Evolutionary conservation across 2,113 vertebrate genomes (phyloP), one percentile per base, ranked within the genome.

Genomic region (Nothocercus julius): DNA sequence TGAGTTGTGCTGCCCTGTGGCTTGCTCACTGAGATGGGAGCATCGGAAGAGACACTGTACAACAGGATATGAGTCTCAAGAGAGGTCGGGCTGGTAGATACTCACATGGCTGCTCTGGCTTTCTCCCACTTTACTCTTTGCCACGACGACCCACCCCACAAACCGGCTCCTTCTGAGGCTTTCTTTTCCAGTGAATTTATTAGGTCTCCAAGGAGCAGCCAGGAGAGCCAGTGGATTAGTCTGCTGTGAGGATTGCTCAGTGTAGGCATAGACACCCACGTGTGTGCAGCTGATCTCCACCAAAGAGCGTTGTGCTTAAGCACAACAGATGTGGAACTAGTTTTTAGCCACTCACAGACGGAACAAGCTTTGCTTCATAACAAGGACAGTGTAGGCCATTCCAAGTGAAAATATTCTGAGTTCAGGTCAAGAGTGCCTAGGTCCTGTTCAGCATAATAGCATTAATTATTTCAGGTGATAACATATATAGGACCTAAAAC

Each of bases 31-130:
- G 30, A 77, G 19, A 47, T 28, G 34, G 16, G 21, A 62, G 9
- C 21, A 15, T 74, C 58, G 82, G 45, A 87, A 58, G 61, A 61
- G 44, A 18, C 49, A 7, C 32, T 68, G n/a, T 4, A 4, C 30
- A 59, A 2, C 2, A 1, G 51, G 34, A 42, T 66, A n/a, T 16
- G 8, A 0, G 0, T 22, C 8, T 63, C 36, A 62, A 40, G 11
- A 62, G 21, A 62, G 28, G 24, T 56, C 44, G 56, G 44, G 16
- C 7, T 62, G 40, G 27, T 54, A 66, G 14, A 34, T 36, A 15
- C 53, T 27, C 25, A 21, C 11, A 15, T 4, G 17, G 16, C 6
- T 38, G 11, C 51, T 84, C 54, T 25, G 56, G 13, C 19, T 59
- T 94, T 73, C 22, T 2, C 34, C 58, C 30, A 24, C 76, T 51